Percentiles rank a stretch among this genome's conserved stretches.
Conservation (phyloP, 2,113 vertebrate species). For the Spea bombifrons region DNA sequence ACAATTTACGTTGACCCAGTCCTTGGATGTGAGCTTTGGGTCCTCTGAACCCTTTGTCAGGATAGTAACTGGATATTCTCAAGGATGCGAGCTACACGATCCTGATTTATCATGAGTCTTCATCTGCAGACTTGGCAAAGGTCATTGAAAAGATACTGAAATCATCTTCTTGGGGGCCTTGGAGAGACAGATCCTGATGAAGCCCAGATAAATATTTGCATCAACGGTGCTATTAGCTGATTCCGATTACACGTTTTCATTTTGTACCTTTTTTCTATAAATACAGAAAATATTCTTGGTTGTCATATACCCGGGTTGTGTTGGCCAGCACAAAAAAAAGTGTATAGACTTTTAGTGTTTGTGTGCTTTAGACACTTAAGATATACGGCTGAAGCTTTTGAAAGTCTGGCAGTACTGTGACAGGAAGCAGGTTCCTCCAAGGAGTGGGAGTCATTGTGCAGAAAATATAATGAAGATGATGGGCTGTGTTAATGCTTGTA, state of each 20-base stretch:
- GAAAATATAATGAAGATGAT: conserved; percentile 49
- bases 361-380: conserved; percentile 15
- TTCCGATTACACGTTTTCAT: not conserved
- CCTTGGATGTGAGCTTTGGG: not conserved
- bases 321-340: not conserved
- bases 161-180: not conserved
- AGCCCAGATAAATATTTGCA: conserved; percentile 1
- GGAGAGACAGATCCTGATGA: not conserved
- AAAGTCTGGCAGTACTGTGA: conserved; percentile 34
- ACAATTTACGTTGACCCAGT: not conserved
- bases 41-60: not conserved
- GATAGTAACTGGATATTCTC: conserved; percentile 18
- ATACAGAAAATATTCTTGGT: not conserved
- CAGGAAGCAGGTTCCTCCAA: conserved; percentile 47
- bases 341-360: not conserved
- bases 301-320: not conserved
- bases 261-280: not conserved
- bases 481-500: conserved; percentile 46
- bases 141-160: conserved; percentile 21
- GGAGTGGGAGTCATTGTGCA: conserved; percentile 48
- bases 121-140: conserved; percentile 34
- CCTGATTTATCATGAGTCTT: conserved; percentile 24
- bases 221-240: not conserved
- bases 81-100: conserved; percentile 6
- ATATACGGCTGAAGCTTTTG: conserved; percentile 49